Evolutionary conservation across 2,888 invertebrate species (phyloP).

Genomic region (Idaea aversata): DNA sequence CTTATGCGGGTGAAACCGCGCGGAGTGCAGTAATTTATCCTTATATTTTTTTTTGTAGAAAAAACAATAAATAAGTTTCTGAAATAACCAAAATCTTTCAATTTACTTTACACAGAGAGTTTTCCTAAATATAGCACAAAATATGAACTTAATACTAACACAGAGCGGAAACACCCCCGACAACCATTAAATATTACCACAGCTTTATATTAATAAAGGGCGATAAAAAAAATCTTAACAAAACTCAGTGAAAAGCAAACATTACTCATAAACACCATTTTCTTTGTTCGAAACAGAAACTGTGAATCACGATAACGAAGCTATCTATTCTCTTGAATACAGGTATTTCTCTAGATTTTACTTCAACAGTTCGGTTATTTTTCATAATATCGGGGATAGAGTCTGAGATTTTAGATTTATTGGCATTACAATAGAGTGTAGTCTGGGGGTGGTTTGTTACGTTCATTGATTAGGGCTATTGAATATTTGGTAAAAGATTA

Average conservation of each 20-base stretch:
- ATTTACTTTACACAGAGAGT: background rate
- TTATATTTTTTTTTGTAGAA: too few species aligned
- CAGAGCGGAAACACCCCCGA: background rate
- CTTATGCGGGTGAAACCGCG: too few species aligned
- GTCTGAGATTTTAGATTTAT: background rate
- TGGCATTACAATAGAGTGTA: background rate
- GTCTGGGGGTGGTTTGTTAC: background rate
- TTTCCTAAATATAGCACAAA: background rate
- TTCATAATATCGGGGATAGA: constrained; percentile 8
- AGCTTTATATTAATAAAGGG: background rate
- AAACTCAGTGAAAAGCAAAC: constrained; percentile 17
- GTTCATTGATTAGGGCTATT: background rate
- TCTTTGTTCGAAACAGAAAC: constrained; percentile 37
- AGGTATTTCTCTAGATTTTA: constrained; percentile 34
- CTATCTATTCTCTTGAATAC: constrained; percentile 40
- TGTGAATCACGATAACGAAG: constrained; percentile 54
- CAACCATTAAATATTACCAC: background rate
- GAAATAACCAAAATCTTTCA: background rate
- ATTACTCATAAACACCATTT: constrained; percentile 29
- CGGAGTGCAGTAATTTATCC: too few species aligned
- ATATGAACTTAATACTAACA: background rate
- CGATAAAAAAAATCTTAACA: constrained; percentile 5
- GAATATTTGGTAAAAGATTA: too few species aligned
- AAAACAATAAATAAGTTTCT: too few species aligned
- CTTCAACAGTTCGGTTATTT: constrained; percentile 28